A percentile compares a stretch with the other conserved stretches of the same genome.
Conservation (phyloP, 2,888 invertebrate genomes). For the Agrochola litura region DNA sequence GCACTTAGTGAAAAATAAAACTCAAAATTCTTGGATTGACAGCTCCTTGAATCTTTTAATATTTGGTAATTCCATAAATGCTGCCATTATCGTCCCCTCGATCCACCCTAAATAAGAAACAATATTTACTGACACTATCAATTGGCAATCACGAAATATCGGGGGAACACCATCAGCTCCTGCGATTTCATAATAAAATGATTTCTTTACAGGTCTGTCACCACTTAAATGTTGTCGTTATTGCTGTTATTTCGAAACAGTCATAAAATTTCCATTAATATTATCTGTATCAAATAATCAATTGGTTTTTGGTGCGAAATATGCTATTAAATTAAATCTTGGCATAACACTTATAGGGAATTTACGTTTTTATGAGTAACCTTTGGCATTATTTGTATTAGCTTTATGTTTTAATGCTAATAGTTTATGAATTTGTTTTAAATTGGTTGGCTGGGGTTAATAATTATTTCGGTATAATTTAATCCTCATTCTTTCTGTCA, state of each 20-base stretch:
- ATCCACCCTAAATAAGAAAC: conserved; percentile 45
- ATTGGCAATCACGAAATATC: conserved; percentile 38
- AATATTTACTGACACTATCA: conserved; percentile 54
- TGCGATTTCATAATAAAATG: conserved; percentile 55
- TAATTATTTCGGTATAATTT: neutral
- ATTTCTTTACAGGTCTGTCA: conserved; percentile 59
- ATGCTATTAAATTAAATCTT: conserved; percentile 60
- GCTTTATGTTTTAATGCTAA: conserved; percentile 55
- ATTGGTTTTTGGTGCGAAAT: conserved; percentile 70
- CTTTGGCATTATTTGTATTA: conserved; percentile 66
- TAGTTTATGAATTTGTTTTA: conserved; percentile 40
- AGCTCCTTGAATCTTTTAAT: conserved; percentile 9
- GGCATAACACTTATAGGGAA: conserved; percentile 40
- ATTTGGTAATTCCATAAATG: conserved; percentile 25
- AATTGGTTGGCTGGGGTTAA: conserved; percentile 27
- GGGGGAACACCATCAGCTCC: conserved; percentile 28
- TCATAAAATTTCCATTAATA: conserved; percentile 69
- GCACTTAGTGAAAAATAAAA: neutral
- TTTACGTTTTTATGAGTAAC: conserved; percentile 65
- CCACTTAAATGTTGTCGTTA: conserved; percentile 65
- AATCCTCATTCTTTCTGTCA: conserved; percentile 21
- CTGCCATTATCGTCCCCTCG: neutral
- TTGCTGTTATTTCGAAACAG: conserved; percentile 54
- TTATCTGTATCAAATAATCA: conserved; percentile 71
- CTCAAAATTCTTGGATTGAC: neutral